These are phyloP conservation scores for Coremacera marginata DNA, from an alignment of 2,888 invertebrate genomes.

Conservation along the genomic window DNA sequence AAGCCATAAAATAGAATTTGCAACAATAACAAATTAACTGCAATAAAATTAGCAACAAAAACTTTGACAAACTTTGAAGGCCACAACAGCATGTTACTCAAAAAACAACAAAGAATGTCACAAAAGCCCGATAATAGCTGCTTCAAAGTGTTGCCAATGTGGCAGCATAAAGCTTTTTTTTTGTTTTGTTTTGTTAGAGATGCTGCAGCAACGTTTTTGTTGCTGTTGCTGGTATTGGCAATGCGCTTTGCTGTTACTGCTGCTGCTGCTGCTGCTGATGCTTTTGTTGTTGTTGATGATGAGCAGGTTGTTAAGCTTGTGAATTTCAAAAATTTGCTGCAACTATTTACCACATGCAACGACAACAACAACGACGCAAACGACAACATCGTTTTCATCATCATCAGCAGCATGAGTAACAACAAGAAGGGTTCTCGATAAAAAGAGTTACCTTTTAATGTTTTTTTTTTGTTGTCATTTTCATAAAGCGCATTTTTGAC, in stretches of 20 bases:
- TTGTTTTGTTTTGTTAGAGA: not conserved
- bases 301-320: constrained; percentile 19
- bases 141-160: not conserved
- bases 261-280: constrained; percentile 7
- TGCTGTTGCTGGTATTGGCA: not conserved
- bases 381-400: not conserved
- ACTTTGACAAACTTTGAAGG: too few relatives aligned
- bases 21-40: too few relatives aligned
- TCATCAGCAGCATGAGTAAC: not conserved
- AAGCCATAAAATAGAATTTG: too few relatives aligned
- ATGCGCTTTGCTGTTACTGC: not conserved
- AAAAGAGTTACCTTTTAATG: not conserved
- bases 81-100: too few relatives aligned
- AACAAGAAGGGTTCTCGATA: constrained; percentile 2
- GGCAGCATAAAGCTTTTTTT: not conserved
- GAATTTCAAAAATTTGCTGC: constrained; percentile 26
- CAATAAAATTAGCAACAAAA: too few relatives aligned
- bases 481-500: not conserved
- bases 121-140: not conserved
- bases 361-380: not conserved
- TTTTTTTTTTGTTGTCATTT: too few relatives aligned
- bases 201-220: not conserved
- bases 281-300: constrained; percentile 13
- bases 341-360: constrained; percentile 21
- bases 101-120: not conserved